Evolutionary conservation across 2,888 invertebrate genomes (phyloP).

Genomic region (Lacanobia oleracea): DNA sequence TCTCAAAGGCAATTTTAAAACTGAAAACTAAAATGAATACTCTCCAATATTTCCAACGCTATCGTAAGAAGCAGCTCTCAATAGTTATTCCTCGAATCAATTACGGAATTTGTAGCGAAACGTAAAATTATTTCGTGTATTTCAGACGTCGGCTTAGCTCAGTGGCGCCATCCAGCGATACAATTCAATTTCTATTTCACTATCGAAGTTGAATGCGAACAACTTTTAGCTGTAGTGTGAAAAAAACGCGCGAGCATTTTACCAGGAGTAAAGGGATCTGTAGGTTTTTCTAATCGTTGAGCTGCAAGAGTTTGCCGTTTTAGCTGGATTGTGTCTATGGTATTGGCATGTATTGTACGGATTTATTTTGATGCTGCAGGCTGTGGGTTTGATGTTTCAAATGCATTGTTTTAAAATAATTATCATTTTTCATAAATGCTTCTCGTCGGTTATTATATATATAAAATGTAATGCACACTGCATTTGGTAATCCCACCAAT

Average conservation of each 20-base stretch:
- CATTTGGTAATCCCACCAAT: too few species aligned
- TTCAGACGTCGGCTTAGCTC: constrained; percentile 58
- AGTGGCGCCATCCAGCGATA: constrained; percentile 34
- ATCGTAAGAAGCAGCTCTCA: constrained; percentile 25
- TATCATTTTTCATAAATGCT: too few species aligned
- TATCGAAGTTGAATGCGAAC: constrained; percentile 58
- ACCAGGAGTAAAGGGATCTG: constrained; percentile 55
- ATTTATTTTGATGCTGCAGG: background rate
- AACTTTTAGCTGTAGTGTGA: constrained; percentile 60
- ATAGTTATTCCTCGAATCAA: constrained; percentile 32
- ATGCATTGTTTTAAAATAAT: too few species aligned
- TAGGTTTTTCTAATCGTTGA: constrained; percentile 14
- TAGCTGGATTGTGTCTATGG: constrained; percentile 9
- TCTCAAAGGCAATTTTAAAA: background rate
- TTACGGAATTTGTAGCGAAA: constrained; percentile 26
- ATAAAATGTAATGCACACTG: too few species aligned
- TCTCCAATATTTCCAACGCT: constrained; percentile 26
- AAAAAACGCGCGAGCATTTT: constrained; percentile 50
- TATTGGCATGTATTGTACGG: background rate
- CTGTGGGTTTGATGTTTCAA: constrained; percentile 1
- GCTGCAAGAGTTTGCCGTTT: constrained; percentile 10
- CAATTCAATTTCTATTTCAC: constrained; percentile 51
- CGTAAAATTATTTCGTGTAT: constrained; percentile 53
- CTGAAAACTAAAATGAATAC: constrained; percentile 20
- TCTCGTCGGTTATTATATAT: too few species aligned